phyloP scores from a whole-genome alignment of 2,113 vertebrate genomes.

The Anhinga rufa region DNA sequence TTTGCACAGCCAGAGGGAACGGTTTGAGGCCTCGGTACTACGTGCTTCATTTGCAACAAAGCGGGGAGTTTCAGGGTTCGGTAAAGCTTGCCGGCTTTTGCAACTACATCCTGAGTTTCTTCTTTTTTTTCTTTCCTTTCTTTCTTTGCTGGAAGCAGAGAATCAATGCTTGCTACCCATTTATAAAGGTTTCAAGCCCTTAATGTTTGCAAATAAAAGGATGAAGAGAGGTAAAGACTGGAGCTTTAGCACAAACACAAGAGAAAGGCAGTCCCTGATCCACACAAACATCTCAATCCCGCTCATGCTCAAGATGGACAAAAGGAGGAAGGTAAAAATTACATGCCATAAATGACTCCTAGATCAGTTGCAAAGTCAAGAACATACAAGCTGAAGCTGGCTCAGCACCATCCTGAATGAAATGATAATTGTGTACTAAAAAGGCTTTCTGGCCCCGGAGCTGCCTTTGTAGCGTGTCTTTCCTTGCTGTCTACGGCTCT shows the following conservation, averaged over 20 bases:
- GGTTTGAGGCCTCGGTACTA: background rate
- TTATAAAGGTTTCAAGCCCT: background rate
- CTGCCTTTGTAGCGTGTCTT: background rate
- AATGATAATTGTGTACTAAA: background rate
- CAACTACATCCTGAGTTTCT: background rate
- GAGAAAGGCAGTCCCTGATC: background rate
- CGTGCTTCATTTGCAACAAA: background rate
- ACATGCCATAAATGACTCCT: background rate
- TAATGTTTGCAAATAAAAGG: background rate
- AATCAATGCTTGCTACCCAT: background rate
- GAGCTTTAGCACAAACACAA: background rate
- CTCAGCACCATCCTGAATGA: background rate
- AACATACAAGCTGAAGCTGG: background rate
- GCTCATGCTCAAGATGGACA: rapidly evolving
- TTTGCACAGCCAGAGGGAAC: background rate
- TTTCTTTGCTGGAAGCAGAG: background rate
- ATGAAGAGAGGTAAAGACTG: background rate
- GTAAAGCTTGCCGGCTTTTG: background rate
- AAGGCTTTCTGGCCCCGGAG: background rate
- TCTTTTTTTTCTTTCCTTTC: too few species aligned
- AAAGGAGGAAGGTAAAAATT: background rate
- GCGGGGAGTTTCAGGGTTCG: rapidly evolving
- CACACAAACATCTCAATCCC: background rate
- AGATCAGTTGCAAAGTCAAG: background rate
- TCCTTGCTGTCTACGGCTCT: background rate